Base-by-base conservation (phyloP, 2,113 vertebrate species). In the Oryzias celebensis region DNA sequence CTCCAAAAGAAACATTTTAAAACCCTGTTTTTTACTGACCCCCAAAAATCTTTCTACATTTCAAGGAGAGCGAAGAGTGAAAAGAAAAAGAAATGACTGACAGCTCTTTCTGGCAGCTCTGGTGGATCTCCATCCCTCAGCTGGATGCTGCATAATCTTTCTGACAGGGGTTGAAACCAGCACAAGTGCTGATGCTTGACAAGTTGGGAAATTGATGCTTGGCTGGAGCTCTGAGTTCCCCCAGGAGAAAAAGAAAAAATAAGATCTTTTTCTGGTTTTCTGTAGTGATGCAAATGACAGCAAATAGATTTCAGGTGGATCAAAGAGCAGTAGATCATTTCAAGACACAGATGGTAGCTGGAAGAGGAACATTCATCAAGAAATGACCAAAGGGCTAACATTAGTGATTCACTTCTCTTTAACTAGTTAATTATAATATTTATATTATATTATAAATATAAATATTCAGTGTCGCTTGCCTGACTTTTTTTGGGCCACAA, bases 1-100 rank as follows among this genome's bases (percentile, higher is more conserved):
- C 49, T 77, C 85, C 83, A 89, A 71, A 3, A 77, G 76, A 80
- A 86, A 84, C 70, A 72, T 65, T 73, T 59, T 51, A 56, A 6
- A 1, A 31, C 65, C 3, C 45, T 58, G 71, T 69, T 55, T 18
- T 44, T 12, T 22, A 44, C 55, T 71, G 54, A 79, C 66, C 65
- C 63, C 36, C 4, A 65, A 5, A 68, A 18, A 44, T 31, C 69
- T 47, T 62, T 61, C 61, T 73, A 61, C 51, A 67, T 22, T 52
- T n/a, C 36, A 58, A 52, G 51, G 41, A 49, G 17, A 53, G 45
- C 4, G 28, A 64, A 45, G 66, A 18, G 15, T 22, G 54, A 42
- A 20, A 14, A 10, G 13, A 8, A 43, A 24, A 43, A 55, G 53
- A 67, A 54, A 28, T 16, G 20, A 52, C 31, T 17, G 68, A 59